Percentiles rank a stretch among this genome's conserved stretches.
Evolutionary conservation across 2,888 invertebrate species (phyloP).

Genomic region (Petrophora chlorosata): DNA sequence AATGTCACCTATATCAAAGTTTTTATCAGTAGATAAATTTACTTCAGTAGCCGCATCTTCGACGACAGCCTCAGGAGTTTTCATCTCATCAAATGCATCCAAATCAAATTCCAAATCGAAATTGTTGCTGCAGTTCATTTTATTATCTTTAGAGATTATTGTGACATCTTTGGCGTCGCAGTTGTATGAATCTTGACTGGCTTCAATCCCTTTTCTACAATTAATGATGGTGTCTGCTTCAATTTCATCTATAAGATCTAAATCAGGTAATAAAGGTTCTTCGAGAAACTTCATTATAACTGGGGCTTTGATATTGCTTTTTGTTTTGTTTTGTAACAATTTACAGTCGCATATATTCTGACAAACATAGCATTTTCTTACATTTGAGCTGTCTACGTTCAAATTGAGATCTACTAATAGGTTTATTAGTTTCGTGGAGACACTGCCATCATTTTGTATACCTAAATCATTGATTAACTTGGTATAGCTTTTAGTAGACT

Average conservation of each 20-base stretch:
- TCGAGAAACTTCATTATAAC: constrained; percentile 43
- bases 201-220: constrained; percentile 41
- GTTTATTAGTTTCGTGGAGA: constrained; percentile 65
- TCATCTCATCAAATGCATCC: constrained; percentile 35
- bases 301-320: constrained; percentile 36
- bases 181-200: constrained; percentile 26
- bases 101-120: constrained; percentile 55
- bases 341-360: constrained; percentile 69
- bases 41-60: constrained; percentile 21
- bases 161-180: constrained; percentile 11
- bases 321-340: constrained; percentile 47
- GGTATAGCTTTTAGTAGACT: constrained; percentile 75
- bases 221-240: constrained; percentile 50
- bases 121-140: constrained; percentile 36
- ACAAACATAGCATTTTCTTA: constrained; percentile 71
- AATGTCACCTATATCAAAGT: constrained; percentile 75
- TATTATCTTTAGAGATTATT: constrained; percentile 10
- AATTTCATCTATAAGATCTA: constrained; percentile 64
- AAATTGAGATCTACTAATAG: constrained; percentile 75
- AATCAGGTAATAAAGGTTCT: constrained; percentile 57
- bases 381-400: constrained; percentile 49
- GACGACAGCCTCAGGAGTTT: constrained; percentile 28
- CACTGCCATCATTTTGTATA: constrained; percentile 59
- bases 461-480: constrained; percentile 70
- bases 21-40: constrained; percentile 42